phyloP scores from a whole-genome alignment of 2,113 vertebrate genomes.

The Eubucco bourcierii region DNA sequence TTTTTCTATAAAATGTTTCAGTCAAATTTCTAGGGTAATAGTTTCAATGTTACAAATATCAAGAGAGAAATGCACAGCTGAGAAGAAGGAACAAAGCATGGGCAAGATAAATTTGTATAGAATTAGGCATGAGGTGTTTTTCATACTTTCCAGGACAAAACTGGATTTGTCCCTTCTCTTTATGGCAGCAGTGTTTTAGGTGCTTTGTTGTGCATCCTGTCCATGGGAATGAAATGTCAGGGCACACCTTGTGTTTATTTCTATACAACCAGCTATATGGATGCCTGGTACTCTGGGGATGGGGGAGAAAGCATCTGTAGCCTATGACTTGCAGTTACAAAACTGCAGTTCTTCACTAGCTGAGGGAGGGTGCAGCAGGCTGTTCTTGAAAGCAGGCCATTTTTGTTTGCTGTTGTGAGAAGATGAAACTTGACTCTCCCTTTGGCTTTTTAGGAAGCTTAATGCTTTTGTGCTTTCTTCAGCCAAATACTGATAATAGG shows the following conservation, averaged over 20 bases:
- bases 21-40: background rate
- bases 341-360: background rate
- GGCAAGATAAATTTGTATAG: background rate
- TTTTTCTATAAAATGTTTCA: background rate
- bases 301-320: background rate
- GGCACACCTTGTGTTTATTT: background rate
- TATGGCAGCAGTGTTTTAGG: background rate
- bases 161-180: background rate
- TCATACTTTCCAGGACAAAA: background rate
- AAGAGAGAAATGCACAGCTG: background rate
- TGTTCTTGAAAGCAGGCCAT: background rate
- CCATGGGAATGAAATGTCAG: background rate
- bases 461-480: background rate
- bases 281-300: background rate
- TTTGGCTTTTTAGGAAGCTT: background rate
- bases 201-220: background rate
- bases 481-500: background rate
- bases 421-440: background rate
- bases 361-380: background rate
- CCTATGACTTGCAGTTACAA: background rate
- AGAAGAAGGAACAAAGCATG: background rate
- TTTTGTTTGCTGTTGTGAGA: background rate
- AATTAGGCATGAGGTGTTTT: background rate
- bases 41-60: background rate
- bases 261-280: accelerated